Percentiles rank a stretch among this genome's conserved stretches.
Conservation (phyloP, 2,888 invertebrate genomes). For the Zelleria hepariella region DNA sequence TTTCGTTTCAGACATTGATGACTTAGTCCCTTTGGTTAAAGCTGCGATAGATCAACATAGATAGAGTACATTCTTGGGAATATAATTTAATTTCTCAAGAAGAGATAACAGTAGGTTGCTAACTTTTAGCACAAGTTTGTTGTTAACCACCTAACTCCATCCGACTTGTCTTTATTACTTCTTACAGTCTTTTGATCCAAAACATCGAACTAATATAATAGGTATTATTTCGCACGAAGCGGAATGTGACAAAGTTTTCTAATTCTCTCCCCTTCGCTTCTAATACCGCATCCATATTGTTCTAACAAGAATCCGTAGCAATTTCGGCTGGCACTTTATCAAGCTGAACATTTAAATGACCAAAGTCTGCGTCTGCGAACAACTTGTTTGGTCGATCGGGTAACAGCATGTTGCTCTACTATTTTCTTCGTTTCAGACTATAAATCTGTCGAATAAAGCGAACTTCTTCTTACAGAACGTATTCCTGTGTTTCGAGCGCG, state of each 20-base stretch:
- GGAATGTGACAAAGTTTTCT: neutral
- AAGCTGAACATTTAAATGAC: conserved; percentile 64
- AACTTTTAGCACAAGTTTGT: too few relatives aligned
- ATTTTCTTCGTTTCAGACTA: conserved; percentile 53
- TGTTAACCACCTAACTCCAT: too few relatives aligned
- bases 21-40: too few relatives aligned
- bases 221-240: neutral
- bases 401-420: conserved; percentile 33
- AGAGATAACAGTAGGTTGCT: too few relatives aligned
- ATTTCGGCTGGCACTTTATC: conserved; percentile 53
- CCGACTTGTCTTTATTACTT: too few relatives aligned
- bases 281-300: conserved; percentile 9
- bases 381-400: conserved; percentile 55
- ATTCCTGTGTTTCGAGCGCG: conserved; percentile 45
- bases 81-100: too few relatives aligned
- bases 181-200: neutral
- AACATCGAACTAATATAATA: neutral
- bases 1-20: too few relatives aligned
- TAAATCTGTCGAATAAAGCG: conserved; percentile 54
- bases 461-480: conserved; percentile 58
- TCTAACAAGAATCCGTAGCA: conserved; percentile 24
- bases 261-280: neutral
- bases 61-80: too few relatives aligned
- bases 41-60: too few relatives aligned
- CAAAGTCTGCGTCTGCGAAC: conserved; percentile 53